Evolutionary conservation across 2,888 invertebrate species (phyloP).

Genomic region (Phortica magna): DNA sequence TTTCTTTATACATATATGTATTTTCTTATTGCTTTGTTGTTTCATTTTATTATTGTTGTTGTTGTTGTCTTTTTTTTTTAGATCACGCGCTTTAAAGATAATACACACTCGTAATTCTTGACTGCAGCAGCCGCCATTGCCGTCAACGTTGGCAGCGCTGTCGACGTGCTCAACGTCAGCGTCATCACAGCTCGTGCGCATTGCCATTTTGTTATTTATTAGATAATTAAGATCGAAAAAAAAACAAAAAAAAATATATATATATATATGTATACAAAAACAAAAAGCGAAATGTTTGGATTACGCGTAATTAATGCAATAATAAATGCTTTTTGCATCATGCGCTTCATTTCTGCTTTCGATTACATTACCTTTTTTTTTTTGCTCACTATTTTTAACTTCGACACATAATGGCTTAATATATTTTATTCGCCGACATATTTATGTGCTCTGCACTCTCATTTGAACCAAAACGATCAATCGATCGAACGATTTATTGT

Average conservation of each 20-base stretch:
- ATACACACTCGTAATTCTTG: slow-evolving; percentile 16
- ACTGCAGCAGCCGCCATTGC: neutral
- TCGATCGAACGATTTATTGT: slow-evolving; percentile 11
- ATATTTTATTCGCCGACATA: neutral
- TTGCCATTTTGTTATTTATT: slow-evolving; percentile 29
- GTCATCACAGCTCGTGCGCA: neutral
- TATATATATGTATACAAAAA: neutral
- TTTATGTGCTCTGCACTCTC: neutral
- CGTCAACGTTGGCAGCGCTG: neutral
- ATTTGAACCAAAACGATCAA: neutral
- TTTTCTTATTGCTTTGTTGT: neutral
- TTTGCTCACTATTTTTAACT: neutral
- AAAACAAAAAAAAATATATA: slow-evolving; percentile 9
- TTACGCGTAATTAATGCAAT: slow-evolving; percentile 37
- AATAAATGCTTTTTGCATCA: slow-evolving; percentile 36
- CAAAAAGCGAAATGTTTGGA: slow-evolving; percentile 27
- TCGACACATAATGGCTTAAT: neutral
- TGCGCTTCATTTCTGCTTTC: slow-evolving; percentile 28
- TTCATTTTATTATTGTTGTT: neutral
- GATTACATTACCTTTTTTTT: neutral
- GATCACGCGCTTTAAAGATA: slow-evolving; percentile 32
- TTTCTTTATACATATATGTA: neutral
- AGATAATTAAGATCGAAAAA: slow-evolving; percentile 31
- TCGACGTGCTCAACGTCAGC: slow-evolving; percentile 2
- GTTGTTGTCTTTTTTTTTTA: neutral